Evolutionary conservation across 2,113 vertebrate genomes (phyloP).

Genomic region (Vicugna pacos): DNA sequence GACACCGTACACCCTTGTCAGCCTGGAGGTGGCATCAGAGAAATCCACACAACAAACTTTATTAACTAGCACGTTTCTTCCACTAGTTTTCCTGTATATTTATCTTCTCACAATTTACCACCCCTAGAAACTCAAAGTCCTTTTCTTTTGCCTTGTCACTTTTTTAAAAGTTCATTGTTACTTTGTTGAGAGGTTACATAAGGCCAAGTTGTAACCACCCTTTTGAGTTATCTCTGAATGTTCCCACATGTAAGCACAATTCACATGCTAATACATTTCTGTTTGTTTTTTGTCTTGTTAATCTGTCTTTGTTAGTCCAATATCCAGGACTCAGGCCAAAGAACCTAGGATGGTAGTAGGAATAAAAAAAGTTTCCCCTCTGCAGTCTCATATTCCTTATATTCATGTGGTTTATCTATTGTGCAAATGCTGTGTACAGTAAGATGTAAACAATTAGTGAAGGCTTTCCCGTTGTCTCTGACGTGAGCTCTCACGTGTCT

Average conservation of each 20-base stretch:
- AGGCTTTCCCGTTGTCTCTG: background rate
- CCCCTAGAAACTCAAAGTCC: background rate
- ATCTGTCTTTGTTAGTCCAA: background rate
- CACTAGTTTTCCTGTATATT: background rate
- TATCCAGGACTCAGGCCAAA: background rate
- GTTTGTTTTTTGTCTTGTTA: background rate
- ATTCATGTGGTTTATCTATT: background rate
- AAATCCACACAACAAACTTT: background rate
- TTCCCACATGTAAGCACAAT: background rate
- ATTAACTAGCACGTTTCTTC: background rate
- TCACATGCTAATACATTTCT: background rate
- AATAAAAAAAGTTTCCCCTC: background rate
- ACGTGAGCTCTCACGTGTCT: background rate
- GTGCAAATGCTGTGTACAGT: background rate
- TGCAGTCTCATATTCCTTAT: background rate
- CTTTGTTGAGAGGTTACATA: background rate
- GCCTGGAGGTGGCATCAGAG: too few species aligned
- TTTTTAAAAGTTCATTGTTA: background rate
- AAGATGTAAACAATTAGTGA: background rate
- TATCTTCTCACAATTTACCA: background rate
- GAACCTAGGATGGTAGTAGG: background rate
- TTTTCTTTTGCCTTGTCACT: background rate
- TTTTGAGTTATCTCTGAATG: background rate
- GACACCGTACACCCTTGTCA: background rate
- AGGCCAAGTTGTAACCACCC: background rate